phyloP scores from a whole-genome alignment of 2,888 invertebrate species.

The Exocentrus adspersus region DNA sequence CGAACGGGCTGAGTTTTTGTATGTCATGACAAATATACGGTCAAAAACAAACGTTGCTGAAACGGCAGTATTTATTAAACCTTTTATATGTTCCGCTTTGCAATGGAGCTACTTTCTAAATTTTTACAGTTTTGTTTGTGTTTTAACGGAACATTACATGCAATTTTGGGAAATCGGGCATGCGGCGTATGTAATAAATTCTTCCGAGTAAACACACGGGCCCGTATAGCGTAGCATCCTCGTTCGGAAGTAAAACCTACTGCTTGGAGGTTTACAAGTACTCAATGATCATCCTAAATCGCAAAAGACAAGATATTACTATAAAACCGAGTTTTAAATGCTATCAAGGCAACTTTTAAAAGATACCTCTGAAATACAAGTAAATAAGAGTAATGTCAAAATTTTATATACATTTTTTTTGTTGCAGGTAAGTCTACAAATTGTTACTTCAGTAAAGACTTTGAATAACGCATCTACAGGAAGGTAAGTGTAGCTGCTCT shows the following conservation, averaged over 20 bases:
- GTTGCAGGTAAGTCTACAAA: not conserved
- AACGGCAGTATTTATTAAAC: slow-evolving; percentile 22
- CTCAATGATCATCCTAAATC: not conserved
- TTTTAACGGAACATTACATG: slow-evolving; percentile 6
- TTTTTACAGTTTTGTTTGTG: slow-evolving; percentile 12
- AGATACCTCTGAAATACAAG: too few species aligned
- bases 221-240: not conserved
- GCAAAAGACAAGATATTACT: not conserved
- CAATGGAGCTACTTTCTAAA: not conserved
- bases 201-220: not conserved
- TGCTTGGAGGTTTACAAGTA: not conserved
- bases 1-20: slow-evolving; percentile 45
- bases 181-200: not conserved
- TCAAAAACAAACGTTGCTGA: slow-evolving; percentile 26
- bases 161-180: not conserved
- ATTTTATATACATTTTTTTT: not conserved
- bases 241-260: too few species aligned
- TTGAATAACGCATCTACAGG: not conserved
- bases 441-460: not conserved
- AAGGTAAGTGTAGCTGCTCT: not conserved
- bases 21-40: slow-evolving; percentile 28
- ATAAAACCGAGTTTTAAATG: not conserved
- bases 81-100: slow-evolving; percentile 11
- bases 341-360: too few species aligned
- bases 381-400: too few species aligned